A percentile compares a stretch with the other conserved stretches of the same genome.
phyloP scores from a whole-genome alignment of 2,888 invertebrate genomes.

The Drosophila engyochracea region DNA sequence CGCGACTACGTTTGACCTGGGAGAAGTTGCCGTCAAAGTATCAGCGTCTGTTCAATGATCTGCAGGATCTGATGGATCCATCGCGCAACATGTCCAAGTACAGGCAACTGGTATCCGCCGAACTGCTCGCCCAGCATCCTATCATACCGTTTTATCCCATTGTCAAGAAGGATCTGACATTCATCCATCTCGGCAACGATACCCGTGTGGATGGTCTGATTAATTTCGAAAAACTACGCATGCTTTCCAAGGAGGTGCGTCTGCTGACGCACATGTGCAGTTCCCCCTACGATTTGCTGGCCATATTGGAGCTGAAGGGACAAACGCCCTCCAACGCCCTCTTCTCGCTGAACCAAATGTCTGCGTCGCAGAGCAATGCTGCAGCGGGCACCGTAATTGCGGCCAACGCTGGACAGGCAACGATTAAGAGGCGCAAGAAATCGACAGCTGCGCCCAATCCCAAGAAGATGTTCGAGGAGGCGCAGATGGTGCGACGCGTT shows the following conservation, averaged over 20 bases:
- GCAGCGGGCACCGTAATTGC: constrained; percentile 80
- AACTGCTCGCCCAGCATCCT: constrained; percentile 91
- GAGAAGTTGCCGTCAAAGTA: constrained; percentile 99
- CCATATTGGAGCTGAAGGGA: constrained; percentile 93
- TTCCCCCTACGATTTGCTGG: constrained; percentile 94
- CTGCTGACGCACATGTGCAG: constrained; percentile 97
- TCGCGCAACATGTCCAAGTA: constrained; percentile 99
- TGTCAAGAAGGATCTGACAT: constrained; percentile 97
- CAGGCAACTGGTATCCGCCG: constrained; percentile 95
- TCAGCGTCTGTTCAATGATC: constrained; percentile 95
- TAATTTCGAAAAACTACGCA: constrained; percentile 99
- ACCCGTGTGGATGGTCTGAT: constrained; percentile 94
- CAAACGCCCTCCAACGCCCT: constrained; percentile 95
- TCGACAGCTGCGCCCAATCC: constrained; percentile 96
- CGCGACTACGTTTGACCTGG: constrained; percentile 96
- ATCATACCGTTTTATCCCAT: constrained; percentile 96
- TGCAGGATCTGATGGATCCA: constrained; percentile 99
- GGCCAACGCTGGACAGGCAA: constrained; percentile 89
- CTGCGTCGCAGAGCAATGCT: constrained; percentile 88
- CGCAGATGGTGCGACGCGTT: constrained; percentile 98
- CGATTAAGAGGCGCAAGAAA: constrained; percentile 95
- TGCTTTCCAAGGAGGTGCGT: constrained; percentile 98
- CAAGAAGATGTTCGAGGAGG: constrained; percentile 99
- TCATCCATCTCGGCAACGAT: constrained; percentile 98
- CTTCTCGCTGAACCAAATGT: constrained; percentile 94